Conservation (phyloP, 2,888 invertebrate genomes). For the Nezara viridula region DNA sequence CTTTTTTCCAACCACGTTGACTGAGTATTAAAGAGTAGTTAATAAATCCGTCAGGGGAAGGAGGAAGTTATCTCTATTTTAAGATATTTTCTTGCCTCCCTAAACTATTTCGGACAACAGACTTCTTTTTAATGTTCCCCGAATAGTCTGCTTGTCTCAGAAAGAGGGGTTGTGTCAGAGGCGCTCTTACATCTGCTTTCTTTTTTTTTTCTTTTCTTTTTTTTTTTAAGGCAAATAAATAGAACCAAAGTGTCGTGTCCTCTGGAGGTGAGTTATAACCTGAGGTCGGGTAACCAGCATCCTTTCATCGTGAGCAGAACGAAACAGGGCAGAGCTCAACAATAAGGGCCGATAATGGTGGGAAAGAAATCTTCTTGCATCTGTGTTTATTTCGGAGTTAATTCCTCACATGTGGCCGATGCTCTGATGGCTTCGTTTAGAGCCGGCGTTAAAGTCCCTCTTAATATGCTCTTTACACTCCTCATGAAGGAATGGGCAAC, state of each 20-base stretch:
- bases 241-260: background rate
- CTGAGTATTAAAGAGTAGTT: constrained; percentile 8
- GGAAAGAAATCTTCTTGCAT: background rate
- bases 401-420: constrained; percentile 38
- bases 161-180: constrained; percentile 14
- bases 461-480: constrained; percentile 15
- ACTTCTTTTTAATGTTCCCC: constrained; percentile 28
- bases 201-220: background rate
- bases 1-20: background rate
- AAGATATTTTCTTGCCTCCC: background rate
- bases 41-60: constrained; percentile 14
- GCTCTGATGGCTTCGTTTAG: constrained; percentile 29
- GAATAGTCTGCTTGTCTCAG: background rate
- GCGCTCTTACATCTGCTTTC: constrained; percentile 33
- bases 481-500: background rate
- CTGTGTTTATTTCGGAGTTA: constrained; percentile 36
- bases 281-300: background rate
- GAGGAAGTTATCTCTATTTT: constrained; percentile 31
- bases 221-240: constrained; percentile 19
- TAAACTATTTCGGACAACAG: constrained; percentile 9
- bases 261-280: constrained; percentile 1
- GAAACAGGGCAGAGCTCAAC: background rate
- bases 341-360: constrained; percentile 24
- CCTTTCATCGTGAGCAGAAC: background rate
- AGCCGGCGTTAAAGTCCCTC: constrained; percentile 32